Percentiles rank a stretch among this genome's conserved stretches.
Evolutionary conservation across 2,797 vertebrate species (phyloP).

Genomic region (Enteromius viviparus): DNA sequence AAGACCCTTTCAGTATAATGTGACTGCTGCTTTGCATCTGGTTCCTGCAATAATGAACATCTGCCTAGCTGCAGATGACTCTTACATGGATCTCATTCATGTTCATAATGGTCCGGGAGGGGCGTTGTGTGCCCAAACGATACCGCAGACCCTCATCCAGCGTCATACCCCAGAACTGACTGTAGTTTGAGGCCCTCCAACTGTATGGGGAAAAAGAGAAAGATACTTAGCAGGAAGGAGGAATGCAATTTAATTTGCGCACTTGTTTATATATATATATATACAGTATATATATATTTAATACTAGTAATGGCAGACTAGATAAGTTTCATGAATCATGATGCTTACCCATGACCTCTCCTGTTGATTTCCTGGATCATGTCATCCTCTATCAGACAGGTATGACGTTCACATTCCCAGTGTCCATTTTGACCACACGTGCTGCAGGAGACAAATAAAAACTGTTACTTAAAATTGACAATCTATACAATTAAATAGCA

Average conservation of each 20-base stretch:
- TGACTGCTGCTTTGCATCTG: background rate
- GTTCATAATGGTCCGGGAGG: slow-evolving; percentile 88
- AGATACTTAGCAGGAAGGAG: background rate
- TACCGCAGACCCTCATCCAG: slow-evolving; percentile 89
- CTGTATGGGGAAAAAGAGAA: slow-evolving; percentile 69
- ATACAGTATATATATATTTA: background rate
- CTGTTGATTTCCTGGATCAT: slow-evolving; percentile 86
- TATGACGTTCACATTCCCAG: slow-evolving; percentile 90
- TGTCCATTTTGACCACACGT: slow-evolving; percentile 82
- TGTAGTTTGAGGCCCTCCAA: slow-evolving; percentile 93
- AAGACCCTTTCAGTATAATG: background rate
- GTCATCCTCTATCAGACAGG: slow-evolving; percentile 87
- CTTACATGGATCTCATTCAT: slow-evolving; percentile 97
- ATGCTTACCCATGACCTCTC: slow-evolving; percentile 85
- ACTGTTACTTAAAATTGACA: background rate
- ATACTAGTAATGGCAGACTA: background rate
- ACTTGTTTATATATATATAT: background rate
- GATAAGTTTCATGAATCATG: background rate
- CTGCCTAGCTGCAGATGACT: background rate
- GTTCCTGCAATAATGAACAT: background rate
- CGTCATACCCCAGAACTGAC: slow-evolving; percentile 91
- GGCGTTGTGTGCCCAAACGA: slow-evolving; percentile 90
- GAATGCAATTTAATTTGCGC: background rate
- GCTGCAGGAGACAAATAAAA: slow-evolving; percentile 69
- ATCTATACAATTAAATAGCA: background rate